Conservation (phyloP, 2,888 invertebrate species). For the Steinernema hermaphroditum region DNA sequence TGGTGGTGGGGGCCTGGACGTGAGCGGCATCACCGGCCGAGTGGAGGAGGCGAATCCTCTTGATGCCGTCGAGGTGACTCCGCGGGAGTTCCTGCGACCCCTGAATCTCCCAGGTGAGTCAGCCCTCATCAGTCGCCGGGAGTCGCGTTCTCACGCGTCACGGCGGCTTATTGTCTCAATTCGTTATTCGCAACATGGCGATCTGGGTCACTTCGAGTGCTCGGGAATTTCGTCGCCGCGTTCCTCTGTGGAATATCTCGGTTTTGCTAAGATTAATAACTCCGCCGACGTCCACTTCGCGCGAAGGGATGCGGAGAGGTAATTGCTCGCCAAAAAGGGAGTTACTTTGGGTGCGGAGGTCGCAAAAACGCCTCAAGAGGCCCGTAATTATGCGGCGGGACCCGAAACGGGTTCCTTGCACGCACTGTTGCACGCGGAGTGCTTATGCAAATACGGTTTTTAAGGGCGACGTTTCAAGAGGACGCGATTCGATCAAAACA, state of each 20-base stretch:
- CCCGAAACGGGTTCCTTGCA: neutral
- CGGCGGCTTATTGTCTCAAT: conserved; percentile 28
- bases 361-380: conserved; percentile 24
- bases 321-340: conserved; percentile 14
- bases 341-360: neutral
- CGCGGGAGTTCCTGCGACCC: conserved; percentile 11
- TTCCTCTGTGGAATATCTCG: neutral
- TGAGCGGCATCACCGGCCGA: neutral
- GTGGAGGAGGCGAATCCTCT: neutral
- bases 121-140: too few species aligned
- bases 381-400: conserved; percentile 16
- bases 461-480: too few species aligned
- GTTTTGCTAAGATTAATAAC: conserved; percentile 29
- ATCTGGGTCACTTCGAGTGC: conserved; percentile 14
- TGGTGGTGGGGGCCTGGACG: neutral
- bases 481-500: too few species aligned
- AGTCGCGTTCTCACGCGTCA: conserved; percentile 28
- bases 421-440: too few species aligned
- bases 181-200: conserved; percentile 30
- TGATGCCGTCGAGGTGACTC: conserved; percentile 20
- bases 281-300: conserved; percentile 4
- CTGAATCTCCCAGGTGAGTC: neutral
- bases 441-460: too few species aligned
- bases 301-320: conserved; percentile 10
- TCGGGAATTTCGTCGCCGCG: conserved; percentile 19